Evolutionary conservation across 1,140 invertebrate genomes (phyloP).

Genomic region (Meloidogyne exigua): DNA sequence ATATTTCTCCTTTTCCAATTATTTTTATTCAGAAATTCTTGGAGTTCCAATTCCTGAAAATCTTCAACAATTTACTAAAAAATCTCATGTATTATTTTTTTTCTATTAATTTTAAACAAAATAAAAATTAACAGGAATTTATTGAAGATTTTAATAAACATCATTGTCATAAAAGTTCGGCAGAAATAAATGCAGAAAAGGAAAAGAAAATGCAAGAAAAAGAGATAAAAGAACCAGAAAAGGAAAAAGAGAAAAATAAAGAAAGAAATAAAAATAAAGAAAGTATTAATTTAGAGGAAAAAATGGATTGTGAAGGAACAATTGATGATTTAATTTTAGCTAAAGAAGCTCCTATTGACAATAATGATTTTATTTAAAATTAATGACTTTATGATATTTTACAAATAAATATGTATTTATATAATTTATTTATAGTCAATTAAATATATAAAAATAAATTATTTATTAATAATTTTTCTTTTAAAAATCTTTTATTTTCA

Average conservation of each 20-base stretch:
- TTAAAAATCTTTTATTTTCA: too few species aligned
- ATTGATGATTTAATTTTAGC: not conserved
- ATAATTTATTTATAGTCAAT: too few species aligned
- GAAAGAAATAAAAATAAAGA: not conserved
- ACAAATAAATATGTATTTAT: too few species aligned
- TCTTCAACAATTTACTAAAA: constrained; percentile 4
- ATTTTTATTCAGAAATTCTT: constrained; percentile 24
- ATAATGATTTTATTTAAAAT: not conserved
- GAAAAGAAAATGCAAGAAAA: constrained; percentile 6
- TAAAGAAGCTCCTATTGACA: not conserved
- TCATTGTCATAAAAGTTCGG: constrained; percentile 13
- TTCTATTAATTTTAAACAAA: not conserved
- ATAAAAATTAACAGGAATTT: constrained; percentile 22
- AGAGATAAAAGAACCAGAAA: not conserved
- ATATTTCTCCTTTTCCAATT: not conserved
- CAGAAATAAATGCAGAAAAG: not conserved
- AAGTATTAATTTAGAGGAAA: not conserved
- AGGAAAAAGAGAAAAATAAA: not conserved
- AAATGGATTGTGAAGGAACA: not conserved
- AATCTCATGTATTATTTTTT: not conserved
- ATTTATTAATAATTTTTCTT: too few species aligned
- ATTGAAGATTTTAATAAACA: constrained; percentile 29
- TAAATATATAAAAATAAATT: too few species aligned
- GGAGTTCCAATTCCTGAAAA: constrained; percentile 21
- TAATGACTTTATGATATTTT: too few species aligned